Evolutionary conservation across 2,113 vertebrate genomes (phyloP), one percentile per base, ranked within the genome.

Genomic region (Numenius arquata): DNA sequence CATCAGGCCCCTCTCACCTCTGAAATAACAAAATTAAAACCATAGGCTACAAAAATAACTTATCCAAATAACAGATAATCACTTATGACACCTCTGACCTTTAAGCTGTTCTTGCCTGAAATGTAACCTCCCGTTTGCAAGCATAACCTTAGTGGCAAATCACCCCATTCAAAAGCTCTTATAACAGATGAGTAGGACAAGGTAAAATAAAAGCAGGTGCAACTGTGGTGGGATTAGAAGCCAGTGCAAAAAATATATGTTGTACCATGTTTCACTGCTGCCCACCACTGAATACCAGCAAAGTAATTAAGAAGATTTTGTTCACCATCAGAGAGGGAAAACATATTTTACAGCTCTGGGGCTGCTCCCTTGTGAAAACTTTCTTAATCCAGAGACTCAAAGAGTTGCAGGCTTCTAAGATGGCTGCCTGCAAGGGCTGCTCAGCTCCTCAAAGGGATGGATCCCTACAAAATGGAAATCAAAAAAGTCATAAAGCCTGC

Each of bases 371-470:
- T 20, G 11, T n/a, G 32, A 87, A 59, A 78, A 75, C 47, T 47
- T 8, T 71, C 26, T 83, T 45, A 48, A 25, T n/a, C 26, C 30
- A 38, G 40, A 53, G 36, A 43, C 5, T 68, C 17, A 13, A 79
- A 26, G 12, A 16, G 3, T 34, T 3, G 0, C 32, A 82, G 27
- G 18, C 25, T 15, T 88, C 23, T 76, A 10, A 74, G 6, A 52
- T 4, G 3, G 21, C 10, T 1, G 2, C 5, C 0, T 34, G 20
- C 34, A 84, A 77, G 5, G 21, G 5, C 25, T 48, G 4, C 23
- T 88, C 26, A 70, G 15, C 8, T 41, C 7, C 41, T 30, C 12
- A 2, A 61, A 56, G 5, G 2, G 1, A 36, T 52, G 22, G 5
- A 48, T 82, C 2, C 3, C 9, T 58, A 17, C 12, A 27, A 88